phyloP scores from a whole-genome alignment of 2,797 vertebrate genomes.

The Protonibea diacanthus region DNA sequence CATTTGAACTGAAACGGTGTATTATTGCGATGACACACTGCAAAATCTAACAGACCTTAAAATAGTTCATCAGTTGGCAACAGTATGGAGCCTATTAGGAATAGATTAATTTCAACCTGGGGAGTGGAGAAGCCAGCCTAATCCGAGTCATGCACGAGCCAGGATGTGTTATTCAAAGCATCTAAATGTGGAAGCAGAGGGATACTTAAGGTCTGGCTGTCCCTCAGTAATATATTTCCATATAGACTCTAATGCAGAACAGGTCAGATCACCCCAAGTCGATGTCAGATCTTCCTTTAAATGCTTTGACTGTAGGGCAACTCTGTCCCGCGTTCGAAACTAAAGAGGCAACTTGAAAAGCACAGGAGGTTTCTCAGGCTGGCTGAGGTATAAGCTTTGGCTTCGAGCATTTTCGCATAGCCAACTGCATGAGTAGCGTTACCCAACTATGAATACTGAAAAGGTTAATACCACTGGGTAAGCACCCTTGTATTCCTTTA shows the following conservation, averaged over 20 bases:
- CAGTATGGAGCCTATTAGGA: slow-evolving; percentile 33
- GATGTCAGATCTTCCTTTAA: slow-evolving; percentile 11
- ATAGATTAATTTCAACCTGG: slow-evolving; percentile 50
- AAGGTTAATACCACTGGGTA: slow-evolving; percentile 46
- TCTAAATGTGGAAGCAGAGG: slow-evolving; percentile 35
- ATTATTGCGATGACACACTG: slow-evolving; percentile 19
- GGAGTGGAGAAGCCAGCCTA: slow-evolving; percentile 27
- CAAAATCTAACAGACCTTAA: slow-evolving; percentile 31
- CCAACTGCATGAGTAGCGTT: slow-evolving; percentile 29
- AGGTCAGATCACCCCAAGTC: slow-evolving; percentile 6
- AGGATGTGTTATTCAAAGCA: slow-evolving; percentile 25
- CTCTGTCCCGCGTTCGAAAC: not conserved
- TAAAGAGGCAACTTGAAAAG: not conserved
- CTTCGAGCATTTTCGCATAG: slow-evolving; percentile 34
- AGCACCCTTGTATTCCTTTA: slow-evolving; percentile 14
- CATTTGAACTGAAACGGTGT: slow-evolving; percentile 15
- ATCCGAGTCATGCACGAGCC: slow-evolving; percentile 28
- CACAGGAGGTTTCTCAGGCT: not conserved
- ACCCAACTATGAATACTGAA: slow-evolving; percentile 52
- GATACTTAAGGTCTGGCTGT: slow-evolving; percentile 10
- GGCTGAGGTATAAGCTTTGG: slow-evolving; percentile 19
- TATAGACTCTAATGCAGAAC: not conserved
- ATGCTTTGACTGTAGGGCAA: slow-evolving; percentile 6
- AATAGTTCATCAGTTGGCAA: slow-evolving; percentile 45
- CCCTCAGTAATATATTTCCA: not conserved